Evolutionary conservation across 1,140 invertebrate genomes (phyloP), one percentile per base, ranked within the genome.

Genomic region (Parasteatoda tepidariorum): DNA sequence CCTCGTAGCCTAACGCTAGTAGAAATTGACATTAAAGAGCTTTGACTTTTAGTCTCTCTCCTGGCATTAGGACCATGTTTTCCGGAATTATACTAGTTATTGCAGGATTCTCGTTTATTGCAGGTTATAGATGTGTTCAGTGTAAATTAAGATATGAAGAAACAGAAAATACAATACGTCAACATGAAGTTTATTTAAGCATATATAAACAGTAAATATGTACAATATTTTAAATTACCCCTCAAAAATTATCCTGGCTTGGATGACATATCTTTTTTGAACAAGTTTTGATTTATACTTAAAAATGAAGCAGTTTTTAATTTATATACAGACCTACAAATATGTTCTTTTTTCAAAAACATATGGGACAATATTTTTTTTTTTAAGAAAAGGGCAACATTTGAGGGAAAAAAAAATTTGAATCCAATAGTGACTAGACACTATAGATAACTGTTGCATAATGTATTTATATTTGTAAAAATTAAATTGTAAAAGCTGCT

Each of bases 191-290:
- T 82, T 82, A 70, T 82, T 81, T 82, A 70, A 59, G 55, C 48
- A 78, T 78, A 81, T 81, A 82, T 71, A 82, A 82, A 82, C 78
- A 82, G 67, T 82, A 82, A 82, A 82, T 82, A 82, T 82, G 41
- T 82, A 82, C 78, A 82, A 22, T 61, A 33, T 34, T 75, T 55
- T 68, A 68, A 79, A 79, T 24, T 79, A 68, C 68, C 24, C 67
- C 41, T 82, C 26, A 11, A 28, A 18, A 28, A 70, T 28, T 57
- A n/a, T 59, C 24, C 31, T 68, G 62, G 9, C 33, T 38, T 38
- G 28, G 18, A 30, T 70, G n/a, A 18, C 41, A 61, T 59, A 70
- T 4, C 13, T n/a, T 48, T 26, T n/a, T 38, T 31, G 26, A 18
- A 41, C 15, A 22, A 79, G 18, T 81, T 81, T 70, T 62, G 67